Percentiles rank a stretch among this genome's conserved stretches.
Evolutionary conservation across 2,797 vertebrate genomes (phyloP).

Genomic region (Threskiornis aethiopicus): DNA sequence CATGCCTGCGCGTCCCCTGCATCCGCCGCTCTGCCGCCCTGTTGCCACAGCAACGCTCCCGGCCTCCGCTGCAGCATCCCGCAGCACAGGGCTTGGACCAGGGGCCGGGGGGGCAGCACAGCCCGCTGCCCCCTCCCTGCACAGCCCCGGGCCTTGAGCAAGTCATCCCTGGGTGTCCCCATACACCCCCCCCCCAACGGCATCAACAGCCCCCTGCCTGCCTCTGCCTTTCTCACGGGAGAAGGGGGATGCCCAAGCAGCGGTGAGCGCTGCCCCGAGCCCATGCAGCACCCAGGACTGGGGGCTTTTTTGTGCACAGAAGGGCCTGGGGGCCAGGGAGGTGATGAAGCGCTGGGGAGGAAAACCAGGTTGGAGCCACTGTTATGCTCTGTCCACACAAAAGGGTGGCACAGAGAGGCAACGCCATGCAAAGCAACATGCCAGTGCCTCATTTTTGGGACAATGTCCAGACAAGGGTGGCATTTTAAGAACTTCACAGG

Average conservation of each 20-base stretch:
- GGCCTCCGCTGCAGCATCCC: slow-evolving; percentile 39
- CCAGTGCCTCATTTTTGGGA: neutral
- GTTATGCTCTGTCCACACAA: fast-evolving
- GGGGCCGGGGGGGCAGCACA: neutral
- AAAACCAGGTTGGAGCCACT: neutral
- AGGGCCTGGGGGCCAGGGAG: neutral
- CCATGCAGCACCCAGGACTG: fast-evolving
- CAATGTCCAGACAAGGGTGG: neutral
- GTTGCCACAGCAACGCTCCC: slow-evolving; percentile 73
- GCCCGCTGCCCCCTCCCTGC: fast-evolving
- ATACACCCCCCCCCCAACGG: fast-evolving
- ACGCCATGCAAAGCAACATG: fast-evolving
- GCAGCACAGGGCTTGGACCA: neutral
- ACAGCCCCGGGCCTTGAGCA: fast-evolving
- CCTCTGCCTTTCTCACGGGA: fast-evolving
- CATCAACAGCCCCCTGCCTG: fast-evolving
- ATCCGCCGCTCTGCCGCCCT: neutral
- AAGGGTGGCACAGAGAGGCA: neutral
- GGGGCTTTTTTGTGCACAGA: neutral
- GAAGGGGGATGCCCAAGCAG: neutral
- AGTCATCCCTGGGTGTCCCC: neutral
- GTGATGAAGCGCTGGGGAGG: neutral
- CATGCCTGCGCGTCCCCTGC: neutral
- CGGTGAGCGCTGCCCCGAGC: fast-evolving
- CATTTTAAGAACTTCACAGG: neutral